Evolutionary conservation across 2,113 vertebrate species (phyloP), one percentile per base, ranked within the genome.

Genomic region (Dromaius novaehollandiae): DNA sequence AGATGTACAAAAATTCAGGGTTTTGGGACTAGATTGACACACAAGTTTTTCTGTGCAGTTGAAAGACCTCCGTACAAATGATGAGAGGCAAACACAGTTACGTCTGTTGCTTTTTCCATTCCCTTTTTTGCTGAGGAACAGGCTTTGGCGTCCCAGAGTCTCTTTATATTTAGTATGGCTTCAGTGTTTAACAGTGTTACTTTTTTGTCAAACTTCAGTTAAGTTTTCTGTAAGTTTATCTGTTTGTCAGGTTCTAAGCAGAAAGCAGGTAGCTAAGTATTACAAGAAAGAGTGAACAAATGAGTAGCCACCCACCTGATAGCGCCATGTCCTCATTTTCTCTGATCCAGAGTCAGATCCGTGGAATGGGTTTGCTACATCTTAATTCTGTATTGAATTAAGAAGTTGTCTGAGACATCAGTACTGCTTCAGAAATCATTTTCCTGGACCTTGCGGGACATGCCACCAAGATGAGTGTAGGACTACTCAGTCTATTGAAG

Each of bases 391-490:
- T 93, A 53, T 42, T 66, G 38, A 8, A 83, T 95, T 81, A 82
- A 32, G 82, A 96, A 95, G 91, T 90, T 66, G 64, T 90, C 85
- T 92, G 69, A 96, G 76, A 74, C 80, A 91, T 89, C 88, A 86
- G 77, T 96, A 63, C 56, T 48, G 44, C 80, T 91, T 91, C 89
- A 25, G 40, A 97, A 93, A 88, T 82, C 4, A 28, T 90, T 94
- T 96, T 93, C 86, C 58, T 90, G 48, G 32, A 8, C 53, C 70
- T 91, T 63, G 89, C 58, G 60, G 79, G 75, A 76, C 24, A 50
- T 28, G 17, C 21, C 26, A 53, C 86, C 44, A 63, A 77, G 70
- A 65, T 4, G 34, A 87, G 32, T 2, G 1, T 13, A 73, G 70
- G 30, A 16, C 44, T 85, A 12, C 55, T 61, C 74, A 36, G 16